These are phyloP conservation scores for Pontoporia blainvillei DNA, from an alignment of 2,113 vertebrate genomes.

Conservation along the genomic window DNA sequence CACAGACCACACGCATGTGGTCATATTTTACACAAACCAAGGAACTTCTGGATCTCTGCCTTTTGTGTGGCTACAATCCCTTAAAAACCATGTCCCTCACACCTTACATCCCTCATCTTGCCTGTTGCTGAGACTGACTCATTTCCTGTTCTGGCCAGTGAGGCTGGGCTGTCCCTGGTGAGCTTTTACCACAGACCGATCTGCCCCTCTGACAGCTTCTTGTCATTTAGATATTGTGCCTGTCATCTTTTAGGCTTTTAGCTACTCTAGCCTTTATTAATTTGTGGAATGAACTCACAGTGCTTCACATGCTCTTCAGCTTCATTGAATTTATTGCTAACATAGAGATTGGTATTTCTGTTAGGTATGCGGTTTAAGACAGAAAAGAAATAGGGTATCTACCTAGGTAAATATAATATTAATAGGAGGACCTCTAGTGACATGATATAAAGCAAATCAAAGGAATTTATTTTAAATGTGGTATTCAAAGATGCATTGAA, in stretches of 20 bases:
- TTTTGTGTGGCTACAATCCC: not conserved
- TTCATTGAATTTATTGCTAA: not conserved
- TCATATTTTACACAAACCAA: not conserved
- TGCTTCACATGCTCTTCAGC: not conserved
- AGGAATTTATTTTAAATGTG: slow-evolving; percentile 14
- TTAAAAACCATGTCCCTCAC: not conserved
- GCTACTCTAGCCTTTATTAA: not conserved
- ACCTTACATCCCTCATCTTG: not conserved
- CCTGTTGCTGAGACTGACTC: not conserved
- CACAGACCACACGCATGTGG: not conserved
- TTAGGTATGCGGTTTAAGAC: not conserved
- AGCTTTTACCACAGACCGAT: not conserved
- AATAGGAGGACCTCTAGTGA: not conserved
- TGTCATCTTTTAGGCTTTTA: not conserved
- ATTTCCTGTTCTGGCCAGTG: not conserved
- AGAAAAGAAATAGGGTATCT: not conserved
- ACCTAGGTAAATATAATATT: not conserved
- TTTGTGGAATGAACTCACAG: not conserved
- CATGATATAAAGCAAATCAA: not conserved
- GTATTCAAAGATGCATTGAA: slow-evolving; percentile 8
- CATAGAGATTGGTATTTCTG: not conserved
- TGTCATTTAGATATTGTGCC: not conserved
- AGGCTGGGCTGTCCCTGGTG: not conserved
- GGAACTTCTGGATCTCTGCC: not conserved
- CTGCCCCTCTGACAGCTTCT: not conserved